phyloP scores from a whole-genome alignment of 92 coral and sea anemone species.

The Nematostella vectensis region DNA sequence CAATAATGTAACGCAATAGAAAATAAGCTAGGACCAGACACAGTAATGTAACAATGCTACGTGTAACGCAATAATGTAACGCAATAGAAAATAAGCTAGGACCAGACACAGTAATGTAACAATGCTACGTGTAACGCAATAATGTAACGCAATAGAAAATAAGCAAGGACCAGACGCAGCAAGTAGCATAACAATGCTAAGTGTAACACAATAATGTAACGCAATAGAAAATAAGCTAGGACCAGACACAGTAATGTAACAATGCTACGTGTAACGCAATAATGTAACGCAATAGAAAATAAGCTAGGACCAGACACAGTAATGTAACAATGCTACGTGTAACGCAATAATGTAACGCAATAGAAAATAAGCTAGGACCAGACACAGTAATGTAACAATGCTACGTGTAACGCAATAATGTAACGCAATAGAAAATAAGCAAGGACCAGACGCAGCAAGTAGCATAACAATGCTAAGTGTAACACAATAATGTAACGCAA shows the following conservation, averaged over 20 bases:
- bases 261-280: background rate
- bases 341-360: background rate
- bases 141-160: background rate
- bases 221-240: background rate
- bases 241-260: background rate
- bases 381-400: background rate
- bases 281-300: background rate
- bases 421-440: background rate
- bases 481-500: background rate
- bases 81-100: background rate
- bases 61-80: constrained; percentile 1
- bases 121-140: background rate
- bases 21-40: too few species aligned
- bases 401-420: background rate
- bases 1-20: too few species aligned
- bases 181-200: background rate
- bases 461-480: background rate
- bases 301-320: background rate
- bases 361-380: background rate
- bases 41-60: too few species aligned
- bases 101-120: background rate
- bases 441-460: background rate
- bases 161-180: background rate
- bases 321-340: background rate
- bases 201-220: background rate